phyloP scores from a whole-genome alignment of 1,140 invertebrate species.

The Drosophila kepulauana region DNA sequence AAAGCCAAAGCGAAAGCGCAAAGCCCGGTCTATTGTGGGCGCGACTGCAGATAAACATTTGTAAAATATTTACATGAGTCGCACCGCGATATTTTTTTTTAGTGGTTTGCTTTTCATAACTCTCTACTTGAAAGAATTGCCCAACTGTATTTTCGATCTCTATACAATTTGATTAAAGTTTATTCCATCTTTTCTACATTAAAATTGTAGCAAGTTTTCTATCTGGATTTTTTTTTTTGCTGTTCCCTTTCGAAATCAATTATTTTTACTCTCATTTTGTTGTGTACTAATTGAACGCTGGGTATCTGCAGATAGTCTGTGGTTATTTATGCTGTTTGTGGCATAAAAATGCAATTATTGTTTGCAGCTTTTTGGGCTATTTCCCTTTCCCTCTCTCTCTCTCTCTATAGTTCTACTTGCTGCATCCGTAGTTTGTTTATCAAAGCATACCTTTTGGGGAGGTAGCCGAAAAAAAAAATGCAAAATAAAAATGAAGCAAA shows the following conservation, averaged over 20 bases:
- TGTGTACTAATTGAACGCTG: background rate
- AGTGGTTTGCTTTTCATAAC: conserved; percentile 1
- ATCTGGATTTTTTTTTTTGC: too few species aligned
- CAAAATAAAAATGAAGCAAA: conserved; percentile 1
- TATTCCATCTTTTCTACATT: background rate
- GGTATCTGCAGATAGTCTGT: conserved; percentile 12
- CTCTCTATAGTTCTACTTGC: too few species aligned
- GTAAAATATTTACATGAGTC: conserved; percentile 70
- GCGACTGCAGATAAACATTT: conserved; percentile 63
- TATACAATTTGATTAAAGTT: background rate
- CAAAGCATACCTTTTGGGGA: conserved; percentile 46
- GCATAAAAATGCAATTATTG: conserved; percentile 79
- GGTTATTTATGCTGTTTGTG: conserved; percentile 55
- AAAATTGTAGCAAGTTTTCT: too few species aligned
- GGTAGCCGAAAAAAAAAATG: too few species aligned
- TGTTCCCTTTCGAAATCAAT: too few species aligned
- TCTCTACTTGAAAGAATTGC: background rate
- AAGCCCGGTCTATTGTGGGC: conserved; percentile 9
- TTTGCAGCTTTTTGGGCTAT: conserved; percentile 44
- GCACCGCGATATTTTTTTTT: conserved; percentile 13
- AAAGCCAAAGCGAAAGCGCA: conserved; percentile 32
- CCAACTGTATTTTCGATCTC: background rate
- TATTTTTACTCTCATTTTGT: background rate
- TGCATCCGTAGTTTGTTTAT: conserved; percentile 25
- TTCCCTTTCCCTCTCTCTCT: background rate